Evolutionary conservation across 1,140 invertebrate genomes (phyloP), one percentile per base, ranked within the genome.

Genomic region (Pachyrhynchus sulphureomaculatus): DNA sequence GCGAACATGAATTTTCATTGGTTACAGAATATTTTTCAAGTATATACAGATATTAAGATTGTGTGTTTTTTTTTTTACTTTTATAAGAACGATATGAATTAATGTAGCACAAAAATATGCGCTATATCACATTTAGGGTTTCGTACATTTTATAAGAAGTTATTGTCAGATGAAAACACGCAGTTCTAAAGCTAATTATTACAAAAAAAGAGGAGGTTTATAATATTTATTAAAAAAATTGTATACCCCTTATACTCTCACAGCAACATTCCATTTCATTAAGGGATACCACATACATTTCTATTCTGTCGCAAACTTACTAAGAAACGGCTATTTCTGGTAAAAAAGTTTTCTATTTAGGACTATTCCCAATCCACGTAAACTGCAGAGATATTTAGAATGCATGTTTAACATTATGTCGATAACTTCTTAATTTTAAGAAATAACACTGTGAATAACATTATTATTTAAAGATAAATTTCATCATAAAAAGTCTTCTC

Each of bases 81-180:
- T 33, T 26, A 56, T 37, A 54, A 66, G 60, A 61, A 63, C 54
- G 65, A 67, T 67, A 67, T 67, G 65, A 62, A 56, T 67, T 60
- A 58, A 34, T 64, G 47, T 64, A 58, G 65, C 62, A 64, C 65
- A 64, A 57, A 26, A 29, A 34, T 48, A 56, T 67, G 65, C 55
- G 65, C 65, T 63, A 67, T 67, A 67, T 67, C 65, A 67, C 65
- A 67, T 49, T 42, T 42, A 49, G 47, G 47, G n/a, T 49, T 34
- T 49, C 23, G 47, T 49, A 49, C 15, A 64, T 67, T 64, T 53
- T 62, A 51, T 64, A 44, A 39, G 26, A 52, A 24, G 12, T 52
- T 34, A 42, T 33, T 34, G 41, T 23, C 32, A 17, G 17, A 56
- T 23, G 15, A 37, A 20, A 17, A 18, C 5, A 4, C 15, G 12